Base-by-base conservation (phyloP, 35 echinoderm and acorn worm genomes). In the Lytechinus pictus region DNA sequence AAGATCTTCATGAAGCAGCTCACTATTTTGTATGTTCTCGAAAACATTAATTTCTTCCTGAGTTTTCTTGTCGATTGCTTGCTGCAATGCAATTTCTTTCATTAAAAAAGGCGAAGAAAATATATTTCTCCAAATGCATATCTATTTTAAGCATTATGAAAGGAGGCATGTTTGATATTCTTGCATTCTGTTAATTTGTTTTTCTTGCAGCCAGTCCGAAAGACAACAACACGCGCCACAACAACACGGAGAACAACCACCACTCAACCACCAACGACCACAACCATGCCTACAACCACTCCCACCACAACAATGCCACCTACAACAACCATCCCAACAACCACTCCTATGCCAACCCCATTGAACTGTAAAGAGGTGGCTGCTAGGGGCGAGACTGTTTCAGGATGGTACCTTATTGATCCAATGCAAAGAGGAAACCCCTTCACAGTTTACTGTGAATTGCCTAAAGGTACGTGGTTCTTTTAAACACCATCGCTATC, bases 341-440 rank as follows among this genome's bases (percentile, higher is more conserved):
- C 89, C 28, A 61, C 88, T 0, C 87, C 89, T 4, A 61, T 96
- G 54, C 57, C 95, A 16, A 54, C 95, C 28, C 88, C 95, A 9
- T 9, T 56, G 27, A 96, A 88, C 1, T 96, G 95, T 44, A 55
- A 55, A 3, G 95, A 96, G 53, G 5, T 96, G 6, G 89, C 61
- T 89, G 19, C 61, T 11, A 54, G 95, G 9, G 95, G 95, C 4
- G 89, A 91, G 95, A 96, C 14, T 10, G 19, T 27, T 5, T 92
- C 57, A 16, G 95, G 89, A 11, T 13, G 5, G 19, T 96, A 92
- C 56, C 27, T 52, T 27, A 96, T 96, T 57, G 95, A 96, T 29
- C 95, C 95, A 9, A 96, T 52, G 54, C 28, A n/a, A 19, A 16
- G 19, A 27, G 95, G 95, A 52, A 72, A 44, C n/a, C 8, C 89